Evolutionary conservation across 2,888 invertebrate species (phyloP).

Genomic region (Branchinecta sandiegonensis): DNA sequence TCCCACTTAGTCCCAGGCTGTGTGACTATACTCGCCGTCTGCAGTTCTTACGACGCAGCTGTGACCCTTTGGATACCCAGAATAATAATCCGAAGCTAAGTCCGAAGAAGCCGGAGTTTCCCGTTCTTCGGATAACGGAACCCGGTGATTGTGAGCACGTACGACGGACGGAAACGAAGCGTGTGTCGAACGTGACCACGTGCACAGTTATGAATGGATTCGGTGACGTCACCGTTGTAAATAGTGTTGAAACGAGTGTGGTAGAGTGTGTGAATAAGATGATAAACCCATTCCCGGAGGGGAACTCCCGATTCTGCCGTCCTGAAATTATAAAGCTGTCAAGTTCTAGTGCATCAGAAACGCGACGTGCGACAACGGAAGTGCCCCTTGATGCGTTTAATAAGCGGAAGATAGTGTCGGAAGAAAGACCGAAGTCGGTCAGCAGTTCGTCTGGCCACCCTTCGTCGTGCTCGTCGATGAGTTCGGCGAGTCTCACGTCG

Average conservation of each 20-base stretch:
- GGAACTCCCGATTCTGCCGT: constrained; percentile 4
- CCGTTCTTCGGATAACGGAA: constrained; percentile 23
- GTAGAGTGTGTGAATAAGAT: constrained; percentile 1
- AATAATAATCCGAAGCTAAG: not conserved
- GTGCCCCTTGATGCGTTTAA: constrained; percentile 30
- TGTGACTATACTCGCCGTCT: not conserved
- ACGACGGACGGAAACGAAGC: constrained; percentile 12
- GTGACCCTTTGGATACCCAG: not conserved
- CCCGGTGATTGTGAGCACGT: constrained; percentile 21
- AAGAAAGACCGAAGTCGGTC: constrained; percentile 50
- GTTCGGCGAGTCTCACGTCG: constrained; percentile 12
- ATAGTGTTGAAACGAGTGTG: not conserved
- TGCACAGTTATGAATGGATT: not conserved
- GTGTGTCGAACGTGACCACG: not conserved
- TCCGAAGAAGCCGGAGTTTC: constrained; percentile 20
- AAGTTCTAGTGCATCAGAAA: constrained; percentile 27
- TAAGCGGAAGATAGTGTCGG: constrained; percentile 39
- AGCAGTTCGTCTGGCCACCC: constrained; percentile 56
- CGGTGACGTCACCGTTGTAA: no score
- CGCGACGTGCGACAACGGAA: constrained; percentile 32
- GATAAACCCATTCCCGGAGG: constrained; percentile 1
- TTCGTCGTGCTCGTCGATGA: constrained; percentile 31
- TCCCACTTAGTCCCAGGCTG: constrained; percentile 15
- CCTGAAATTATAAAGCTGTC: constrained; percentile 13
- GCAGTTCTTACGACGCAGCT: not conserved